Conservation (phyloP, 2,113 vertebrate species). For the Grus americana region DNA sequence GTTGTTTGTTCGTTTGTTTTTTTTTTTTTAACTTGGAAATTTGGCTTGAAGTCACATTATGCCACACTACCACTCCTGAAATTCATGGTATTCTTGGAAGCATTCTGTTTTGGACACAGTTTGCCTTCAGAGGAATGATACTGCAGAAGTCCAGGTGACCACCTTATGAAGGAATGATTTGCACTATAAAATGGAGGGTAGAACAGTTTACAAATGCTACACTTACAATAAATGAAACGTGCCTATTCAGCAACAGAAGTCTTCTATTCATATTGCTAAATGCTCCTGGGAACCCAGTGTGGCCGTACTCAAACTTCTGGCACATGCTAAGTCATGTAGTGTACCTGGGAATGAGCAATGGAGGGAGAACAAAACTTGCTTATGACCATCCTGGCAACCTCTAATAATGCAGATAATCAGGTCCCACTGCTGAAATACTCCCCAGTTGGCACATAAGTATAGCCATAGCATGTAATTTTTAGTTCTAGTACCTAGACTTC, state of each 20-base stretch:
- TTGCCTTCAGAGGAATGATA: not conserved
- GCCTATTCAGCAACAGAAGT: not conserved
- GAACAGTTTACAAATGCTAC: not conserved
- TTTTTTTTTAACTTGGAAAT: not conserved
- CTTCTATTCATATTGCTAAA: not conserved
- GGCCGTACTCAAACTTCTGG: not conserved
- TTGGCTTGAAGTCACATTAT: not conserved
- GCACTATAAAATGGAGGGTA: not conserved
- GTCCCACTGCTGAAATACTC: not conserved
- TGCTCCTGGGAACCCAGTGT: not conserved
- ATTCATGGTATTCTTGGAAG: not conserved
- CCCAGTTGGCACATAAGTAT: rapidly evolving
- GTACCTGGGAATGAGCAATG: not conserved
- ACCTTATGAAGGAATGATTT: not conserved
- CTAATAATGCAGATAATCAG: not conserved
- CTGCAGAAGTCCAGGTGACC: not conserved
- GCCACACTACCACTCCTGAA: not conserved
- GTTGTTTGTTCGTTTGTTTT: no score
- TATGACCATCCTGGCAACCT: not conserved
- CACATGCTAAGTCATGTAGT: not conserved
- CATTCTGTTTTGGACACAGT: not conserved
- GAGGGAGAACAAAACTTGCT: not conserved
- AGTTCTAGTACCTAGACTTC: not conserved
- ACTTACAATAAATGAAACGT: not conserved
- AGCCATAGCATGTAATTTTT: not conserved